Evolutionary conservation across 2,113 vertebrate genomes (phyloP).

Genomic region (Collichthys lucidus): DNA sequence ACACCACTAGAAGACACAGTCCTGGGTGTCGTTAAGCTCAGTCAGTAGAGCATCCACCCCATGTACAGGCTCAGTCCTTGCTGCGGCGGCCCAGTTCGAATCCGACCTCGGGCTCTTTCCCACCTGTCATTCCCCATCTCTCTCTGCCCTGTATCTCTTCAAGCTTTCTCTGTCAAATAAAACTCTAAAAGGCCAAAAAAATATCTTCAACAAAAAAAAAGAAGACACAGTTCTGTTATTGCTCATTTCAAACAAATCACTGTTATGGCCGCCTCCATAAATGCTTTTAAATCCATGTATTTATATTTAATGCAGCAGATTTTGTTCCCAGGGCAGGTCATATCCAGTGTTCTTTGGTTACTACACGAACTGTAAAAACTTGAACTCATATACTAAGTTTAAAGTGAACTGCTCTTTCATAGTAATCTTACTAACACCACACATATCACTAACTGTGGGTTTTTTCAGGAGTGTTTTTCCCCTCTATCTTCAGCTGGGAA

Average conservation of each 20-base stretch:
- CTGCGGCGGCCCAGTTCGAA: too few species aligned
- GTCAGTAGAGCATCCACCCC: too few species aligned
- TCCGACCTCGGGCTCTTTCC: too few species aligned
- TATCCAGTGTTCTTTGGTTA: not conserved
- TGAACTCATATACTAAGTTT: not conserved
- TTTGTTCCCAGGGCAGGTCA: constrained; percentile 3
- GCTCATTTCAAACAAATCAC: constrained; percentile 15
- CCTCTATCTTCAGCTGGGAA: constrained; percentile 23
- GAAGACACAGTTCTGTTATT: not conserved
- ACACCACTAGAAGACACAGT: not conserved
- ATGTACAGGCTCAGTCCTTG: too few species aligned
- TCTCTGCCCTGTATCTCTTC: too few species aligned
- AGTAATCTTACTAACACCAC: constrained; percentile 16
- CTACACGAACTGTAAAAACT: not conserved
- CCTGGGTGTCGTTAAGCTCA: too few species aligned
- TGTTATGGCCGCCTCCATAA: constrained; percentile 13
- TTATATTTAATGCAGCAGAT: constrained; percentile 4
- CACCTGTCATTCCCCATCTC: too few species aligned
- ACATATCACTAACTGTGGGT: not conserved
- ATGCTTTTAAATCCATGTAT: not conserved
- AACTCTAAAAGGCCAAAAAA: too few species aligned
- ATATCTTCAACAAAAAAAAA: too few species aligned
- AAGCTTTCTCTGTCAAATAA: too few species aligned
- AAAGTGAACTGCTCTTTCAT: not conserved
- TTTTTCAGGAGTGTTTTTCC: constrained; percentile 38